A percentile compares a stretch with the other conserved stretches of the same genome.
Evolutionary conservation across 2,888 invertebrate genomes (phyloP).

Genomic region (Scrobipalpa atriplicella): DNA sequence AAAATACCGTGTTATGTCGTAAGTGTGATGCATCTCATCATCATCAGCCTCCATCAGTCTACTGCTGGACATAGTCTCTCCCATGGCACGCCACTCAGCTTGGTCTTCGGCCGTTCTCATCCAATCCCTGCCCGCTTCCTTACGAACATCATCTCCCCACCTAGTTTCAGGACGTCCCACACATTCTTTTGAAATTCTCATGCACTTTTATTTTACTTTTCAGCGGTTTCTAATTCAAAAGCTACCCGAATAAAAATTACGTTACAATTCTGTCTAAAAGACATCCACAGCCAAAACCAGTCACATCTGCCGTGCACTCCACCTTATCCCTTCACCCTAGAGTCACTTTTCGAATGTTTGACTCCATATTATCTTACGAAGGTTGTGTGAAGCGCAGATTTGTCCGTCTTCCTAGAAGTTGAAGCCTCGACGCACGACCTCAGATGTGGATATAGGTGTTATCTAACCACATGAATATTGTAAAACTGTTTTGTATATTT

Average conservation of each 20-base stretch:
- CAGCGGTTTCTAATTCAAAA: too few relatives aligned
- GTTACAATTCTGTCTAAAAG: background rate
- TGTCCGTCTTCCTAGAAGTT: conserved; percentile 52
- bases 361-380: background rate
- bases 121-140: too few relatives aligned
- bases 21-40: too few relatives aligned
- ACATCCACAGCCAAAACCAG: conserved; percentile 28
- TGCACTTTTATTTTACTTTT: too few relatives aligned
- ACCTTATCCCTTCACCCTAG: conserved; percentile 26
- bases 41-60: too few relatives aligned
- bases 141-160: too few relatives aligned
- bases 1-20: too few relatives aligned
- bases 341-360: background rate
- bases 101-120: too few relatives aligned
- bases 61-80: too few relatives aligned
- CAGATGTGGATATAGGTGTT: conserved; percentile 25
- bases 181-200: too few relatives aligned
- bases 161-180: too few relatives aligned
- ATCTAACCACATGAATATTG: conserved; percentile 1
- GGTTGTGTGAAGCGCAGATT: conserved; percentile 42
- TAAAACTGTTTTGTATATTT: conserved; percentile 1
- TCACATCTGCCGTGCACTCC: conserved; percentile 29
- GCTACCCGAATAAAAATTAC: background rate
- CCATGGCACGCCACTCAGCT: too few relatives aligned
- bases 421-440: conserved; percentile 51